Percentiles rank a stretch among this genome's conserved stretches.
Evolutionary conservation across 2,888 invertebrate genomes (phyloP).

Genomic region (Caenorhabditis sp.): DNA sequence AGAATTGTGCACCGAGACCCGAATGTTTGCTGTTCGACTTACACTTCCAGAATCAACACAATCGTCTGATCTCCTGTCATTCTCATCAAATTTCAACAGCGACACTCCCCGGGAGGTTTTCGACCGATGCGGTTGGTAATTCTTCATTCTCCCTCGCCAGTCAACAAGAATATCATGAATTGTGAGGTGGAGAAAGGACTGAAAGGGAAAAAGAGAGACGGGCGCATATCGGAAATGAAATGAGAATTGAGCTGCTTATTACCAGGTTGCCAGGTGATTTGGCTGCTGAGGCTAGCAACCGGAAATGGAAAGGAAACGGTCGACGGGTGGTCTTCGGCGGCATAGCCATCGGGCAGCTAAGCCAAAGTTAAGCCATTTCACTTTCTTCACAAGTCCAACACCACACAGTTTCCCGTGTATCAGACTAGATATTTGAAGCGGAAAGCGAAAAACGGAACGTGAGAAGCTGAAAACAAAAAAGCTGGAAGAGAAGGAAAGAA

Average conservation of each 20-base stretch:
- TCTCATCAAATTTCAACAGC: neutral
- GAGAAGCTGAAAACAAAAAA: neutral
- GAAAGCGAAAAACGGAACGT: too few relatives aligned
- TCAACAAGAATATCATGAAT: constrained; percentile 28
- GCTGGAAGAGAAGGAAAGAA: neutral
- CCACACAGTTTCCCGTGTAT: too few relatives aligned
- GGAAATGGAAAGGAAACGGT: constrained; percentile 7
- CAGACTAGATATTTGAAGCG: too few relatives aligned
- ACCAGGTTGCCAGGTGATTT: neutral
- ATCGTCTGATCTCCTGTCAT: neutral
- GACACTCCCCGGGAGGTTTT: neutral
- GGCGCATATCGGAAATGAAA: neutral
- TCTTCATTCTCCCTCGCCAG: neutral
- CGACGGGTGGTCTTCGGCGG: neutral
- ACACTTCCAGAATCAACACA: constrained; percentile 16
- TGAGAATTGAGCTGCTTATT: neutral
- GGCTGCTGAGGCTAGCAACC: neutral
- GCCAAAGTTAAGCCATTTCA: constrained; percentile 1
- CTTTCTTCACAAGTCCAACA: neutral
- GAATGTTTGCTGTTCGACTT: constrained; percentile 46
- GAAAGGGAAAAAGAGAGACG: neutral
- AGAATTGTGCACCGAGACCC: neutral
- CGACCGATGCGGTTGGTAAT: neutral
- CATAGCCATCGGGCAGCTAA: neutral
- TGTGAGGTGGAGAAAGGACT: neutral